These are phyloP conservation scores for Coleophora deauratella DNA, from an alignment of 2,888 invertebrate genomes.

Conservation along the genomic window DNA sequence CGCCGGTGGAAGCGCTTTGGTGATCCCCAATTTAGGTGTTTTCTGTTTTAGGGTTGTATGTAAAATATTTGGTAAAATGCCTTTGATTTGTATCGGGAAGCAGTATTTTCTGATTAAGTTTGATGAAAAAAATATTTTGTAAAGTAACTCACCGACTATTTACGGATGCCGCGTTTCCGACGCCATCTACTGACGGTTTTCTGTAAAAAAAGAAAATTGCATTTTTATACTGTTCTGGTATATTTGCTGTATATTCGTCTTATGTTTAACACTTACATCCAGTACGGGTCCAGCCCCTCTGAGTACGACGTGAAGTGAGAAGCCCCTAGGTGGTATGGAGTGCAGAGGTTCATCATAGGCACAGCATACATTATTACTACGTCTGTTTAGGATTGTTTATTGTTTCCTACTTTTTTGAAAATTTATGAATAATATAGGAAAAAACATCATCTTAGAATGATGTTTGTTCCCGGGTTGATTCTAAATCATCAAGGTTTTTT, in stretches of 20 bases:
- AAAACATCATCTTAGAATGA: too few species aligned
- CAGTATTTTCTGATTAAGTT: too few species aligned
- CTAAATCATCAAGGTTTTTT: too few species aligned
- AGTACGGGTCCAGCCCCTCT: slow-evolving; percentile 47
- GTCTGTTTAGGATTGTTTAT: neutral
- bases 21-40: slow-evolving; percentile 36
- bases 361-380: slow-evolving; percentile 52
- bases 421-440: too few species aligned
- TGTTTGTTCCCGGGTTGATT: too few species aligned
- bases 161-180: slow-evolving; percentile 87
- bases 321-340: slow-evolving; percentile 41
- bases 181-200: slow-evolving; percentile 91
- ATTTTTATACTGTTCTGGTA: neutral
- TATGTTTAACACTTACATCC: slow-evolving; percentile 52
- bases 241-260: too few species aligned
- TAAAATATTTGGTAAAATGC: neutral
- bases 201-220: slow-evolving; percentile 72
- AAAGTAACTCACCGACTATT: slow-evolving; percentile 86
- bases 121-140: too few species aligned
- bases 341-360: slow-evolving; percentile 54
- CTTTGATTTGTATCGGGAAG: too few species aligned
- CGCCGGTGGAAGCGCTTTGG: slow-evolving; percentile 38
- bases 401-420: neutral
- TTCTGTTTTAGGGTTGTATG: neutral
- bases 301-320: slow-evolving; percentile 32